Conservation (phyloP, 30 jellyfish, hydroid and myxozoan species). For the Calvadosia cruxmelitensis region DNA sequence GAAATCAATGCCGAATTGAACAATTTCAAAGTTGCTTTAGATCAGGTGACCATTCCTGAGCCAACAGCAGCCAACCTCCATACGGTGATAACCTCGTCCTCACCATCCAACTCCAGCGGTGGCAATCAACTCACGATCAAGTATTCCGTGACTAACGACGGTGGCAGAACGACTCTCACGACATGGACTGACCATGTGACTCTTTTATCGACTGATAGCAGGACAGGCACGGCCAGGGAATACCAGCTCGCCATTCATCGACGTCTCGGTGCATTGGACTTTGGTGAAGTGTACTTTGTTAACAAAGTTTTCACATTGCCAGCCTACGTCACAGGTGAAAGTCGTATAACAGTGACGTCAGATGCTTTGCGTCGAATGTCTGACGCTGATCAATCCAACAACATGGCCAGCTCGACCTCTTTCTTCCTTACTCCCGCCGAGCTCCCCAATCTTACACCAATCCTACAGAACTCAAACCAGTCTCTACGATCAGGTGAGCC, state of each 20-base stretch:
- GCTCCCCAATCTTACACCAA: background rate
- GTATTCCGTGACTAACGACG: background rate
- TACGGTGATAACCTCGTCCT: background rate
- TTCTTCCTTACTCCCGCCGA: background rate
- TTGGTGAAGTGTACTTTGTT: background rate
- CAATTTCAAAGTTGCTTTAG: background rate
- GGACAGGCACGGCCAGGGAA: background rate
- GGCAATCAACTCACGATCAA: background rate
- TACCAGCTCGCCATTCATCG: background rate
- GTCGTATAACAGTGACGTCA: background rate
- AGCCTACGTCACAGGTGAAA: background rate
- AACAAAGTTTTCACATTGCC: background rate
- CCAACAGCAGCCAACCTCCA: background rate
- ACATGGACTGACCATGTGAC: conserved; percentile 11
- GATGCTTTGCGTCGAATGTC: background rate
- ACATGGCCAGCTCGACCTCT: background rate
- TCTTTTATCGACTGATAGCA: background rate
- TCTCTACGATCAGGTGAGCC: conserved; percentile 12
- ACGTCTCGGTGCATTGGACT: background rate
- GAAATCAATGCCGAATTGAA: conserved; percentile 6
- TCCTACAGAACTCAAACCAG: background rate
- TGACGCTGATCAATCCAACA: background rate
- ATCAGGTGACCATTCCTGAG: background rate
- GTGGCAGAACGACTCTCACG: background rate
- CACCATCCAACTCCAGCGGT: background rate